Evolutionary conservation across 2,888 invertebrate species (phyloP).

Genomic region (Bugula neritina): DNA sequence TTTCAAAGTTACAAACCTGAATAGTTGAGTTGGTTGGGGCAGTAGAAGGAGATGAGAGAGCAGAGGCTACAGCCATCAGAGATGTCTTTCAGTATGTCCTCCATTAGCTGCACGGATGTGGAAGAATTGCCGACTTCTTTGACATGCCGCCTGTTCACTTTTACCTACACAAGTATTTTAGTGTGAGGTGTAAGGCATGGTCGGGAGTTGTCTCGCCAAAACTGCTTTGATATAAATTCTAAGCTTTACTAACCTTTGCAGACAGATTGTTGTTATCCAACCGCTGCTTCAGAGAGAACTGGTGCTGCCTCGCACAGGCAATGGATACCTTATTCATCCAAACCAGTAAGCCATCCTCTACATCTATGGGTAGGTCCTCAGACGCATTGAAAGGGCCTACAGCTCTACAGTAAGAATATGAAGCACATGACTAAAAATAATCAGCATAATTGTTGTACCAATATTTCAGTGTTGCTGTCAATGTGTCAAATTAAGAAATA

Average conservation of each 20-base stretch:
- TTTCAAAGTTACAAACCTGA: slow-evolving; percentile 57
- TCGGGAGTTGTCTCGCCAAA: no score
- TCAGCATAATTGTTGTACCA: no score
- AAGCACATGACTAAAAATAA: no score
- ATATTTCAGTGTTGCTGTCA: no score
- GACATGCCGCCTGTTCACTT: no score
- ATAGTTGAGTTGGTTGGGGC: slow-evolving; percentile 70
- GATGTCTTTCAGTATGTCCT: slow-evolving; percentile 72
- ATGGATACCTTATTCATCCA: slow-evolving; percentile 85
- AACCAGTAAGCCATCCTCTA: slow-evolving; percentile 75
- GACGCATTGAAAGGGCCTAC: slow-evolving; percentile 58
- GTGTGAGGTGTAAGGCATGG: no score
- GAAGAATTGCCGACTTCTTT: neutral
- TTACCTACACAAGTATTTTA: no score
- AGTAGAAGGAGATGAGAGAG: slow-evolving; percentile 82
- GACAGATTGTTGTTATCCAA: neutral
- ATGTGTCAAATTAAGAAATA: no score
- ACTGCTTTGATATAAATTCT: no score
- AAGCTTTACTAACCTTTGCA: no score
- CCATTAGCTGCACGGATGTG: slow-evolving; percentile 57
- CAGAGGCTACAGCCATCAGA: slow-evolving; percentile 86
- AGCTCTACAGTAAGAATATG: slow-evolving; percentile 51
- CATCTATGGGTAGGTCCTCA: slow-evolving; percentile 60
- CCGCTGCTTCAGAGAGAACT: neutral
- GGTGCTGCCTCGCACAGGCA: slow-evolving; percentile 53